These are phyloP conservation scores for Epinephelus fuscoguttatus DNA, from an alignment of 2,113 vertebrate genomes.

Conservation along the genomic window DNA sequence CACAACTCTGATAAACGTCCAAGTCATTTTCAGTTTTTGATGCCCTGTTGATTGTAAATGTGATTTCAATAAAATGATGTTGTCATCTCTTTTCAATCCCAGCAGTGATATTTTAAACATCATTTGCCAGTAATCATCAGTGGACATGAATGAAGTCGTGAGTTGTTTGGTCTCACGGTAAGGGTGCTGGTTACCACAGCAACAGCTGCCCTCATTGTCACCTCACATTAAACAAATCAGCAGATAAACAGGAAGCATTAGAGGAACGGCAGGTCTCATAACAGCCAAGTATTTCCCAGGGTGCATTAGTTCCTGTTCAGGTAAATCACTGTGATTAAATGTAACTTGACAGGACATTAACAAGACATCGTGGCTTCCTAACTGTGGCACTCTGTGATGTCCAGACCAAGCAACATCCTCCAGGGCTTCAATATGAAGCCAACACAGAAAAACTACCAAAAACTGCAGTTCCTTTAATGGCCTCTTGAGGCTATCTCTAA, in stretches of 20 bases:
- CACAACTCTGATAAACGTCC: background rate
- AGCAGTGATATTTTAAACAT: background rate
- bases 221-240: conserved; percentile 32
- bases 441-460: too few relatives aligned
- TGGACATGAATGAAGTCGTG: background rate
- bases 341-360: background rate
- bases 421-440: too few relatives aligned
- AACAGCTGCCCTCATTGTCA: conserved; percentile 24
- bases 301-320: conserved; percentile 1
- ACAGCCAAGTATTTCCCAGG: conserved; percentile 24
- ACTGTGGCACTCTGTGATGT: background rate
- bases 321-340: background rate
- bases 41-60: conserved; percentile 1
- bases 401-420: too few relatives aligned
- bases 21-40: background rate
- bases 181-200: conserved; percentile 30
- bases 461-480: too few relatives aligned
- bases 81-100: background rate
- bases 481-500: too few relatives aligned
- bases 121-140: background rate
- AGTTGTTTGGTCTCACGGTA: background rate
- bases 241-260: conserved; percentile 39
- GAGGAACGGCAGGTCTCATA: conserved; percentile 1
- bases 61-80: conserved; percentile 29
- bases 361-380: background rate